Evolutionary conservation across 2,888 invertebrate genomes (phyloP).

Genomic region (Scaptomyza caliginosa): DNA sequence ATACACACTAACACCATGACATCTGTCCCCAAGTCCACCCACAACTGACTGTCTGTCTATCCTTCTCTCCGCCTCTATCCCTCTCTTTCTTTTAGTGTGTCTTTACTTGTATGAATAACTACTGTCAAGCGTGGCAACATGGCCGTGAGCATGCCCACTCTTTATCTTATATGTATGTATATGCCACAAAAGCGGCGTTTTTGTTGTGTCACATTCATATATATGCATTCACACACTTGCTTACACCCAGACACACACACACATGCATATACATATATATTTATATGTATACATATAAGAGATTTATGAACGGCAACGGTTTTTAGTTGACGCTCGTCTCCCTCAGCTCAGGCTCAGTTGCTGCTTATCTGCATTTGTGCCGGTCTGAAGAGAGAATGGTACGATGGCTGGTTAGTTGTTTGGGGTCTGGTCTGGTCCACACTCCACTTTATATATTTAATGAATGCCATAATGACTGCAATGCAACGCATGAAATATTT

Average conservation of each 20-base stretch:
- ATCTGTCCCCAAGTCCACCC: constrained; percentile 37
- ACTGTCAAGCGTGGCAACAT: constrained; percentile 66
- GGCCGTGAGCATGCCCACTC: constrained; percentile 50
- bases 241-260: too few relatives aligned
- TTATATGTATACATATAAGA: constrained; percentile 30
- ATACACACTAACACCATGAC: constrained; percentile 74
- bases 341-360: constrained; percentile 33
- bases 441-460: constrained; percentile 73
- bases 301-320: constrained; percentile 75
- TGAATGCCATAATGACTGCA: constrained; percentile 80
- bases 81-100: neutral
- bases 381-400: constrained; percentile 13
- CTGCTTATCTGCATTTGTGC: constrained; percentile 53
- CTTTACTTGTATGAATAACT: constrained; percentile 73
- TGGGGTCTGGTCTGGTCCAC: constrained; percentile 22
- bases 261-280: neutral
- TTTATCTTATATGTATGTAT: neutral
- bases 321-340: constrained; percentile 64
- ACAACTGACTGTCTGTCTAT: constrained; percentile 14
- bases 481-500: constrained; percentile 79
- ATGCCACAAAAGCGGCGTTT: constrained; percentile 43
- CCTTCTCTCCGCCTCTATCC: neutral
- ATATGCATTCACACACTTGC: neutral
- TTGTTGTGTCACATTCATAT: constrained; percentile 15
- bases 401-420: neutral